Evolutionary conservation across 1,140 invertebrate genomes (phyloP), one percentile per base, ranked within the genome.

Genomic region (Dendrolimus punctatus): DNA sequence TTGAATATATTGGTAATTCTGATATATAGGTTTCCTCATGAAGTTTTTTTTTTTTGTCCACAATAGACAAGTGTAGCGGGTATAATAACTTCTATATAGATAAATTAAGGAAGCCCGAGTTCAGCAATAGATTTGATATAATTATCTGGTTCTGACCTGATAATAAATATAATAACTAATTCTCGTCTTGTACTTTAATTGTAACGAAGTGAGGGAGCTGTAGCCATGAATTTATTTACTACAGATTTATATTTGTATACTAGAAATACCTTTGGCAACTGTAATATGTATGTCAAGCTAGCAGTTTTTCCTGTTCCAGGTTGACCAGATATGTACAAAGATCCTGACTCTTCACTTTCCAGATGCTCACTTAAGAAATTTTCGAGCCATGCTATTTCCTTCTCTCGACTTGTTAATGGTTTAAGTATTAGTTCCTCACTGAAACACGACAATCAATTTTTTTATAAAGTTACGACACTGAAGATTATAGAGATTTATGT

Each of bases 231-330:
- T 5, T 8, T 8, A 43, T 9, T 5, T 51, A 48, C 8, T 40
- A 39, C 23, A n/a, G 4, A 36, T 6, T 8, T n/a, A 9, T 23
- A 46, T 9, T 23, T 46, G 23, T 23, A 23, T 23, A 23, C 23
- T 3, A 23, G 23, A 51, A 38, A 50, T 73, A 89, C 90, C 61
- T 90, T 78, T 43, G 88, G 71, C 38, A 90, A 79, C 6, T 91
- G 78, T 48, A 97, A 81, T 10, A 97, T 90, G 47, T 93, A 89
- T 5, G 91, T 92, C 9, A 99, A 83, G 60, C 93, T 93, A 2
- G 96, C 96, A 0, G 97, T 98, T 90, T 99, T 99, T 2, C 98
- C 98, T 9, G 98, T 99, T 8, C 98, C 98, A 4, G 97, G 98
- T 39, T 96, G 95, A 6, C 98, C 98, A 49, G 96, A 98, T 39